Evolutionary conservation across 2,888 invertebrate species (phyloP).

Genomic region (Aspidiotus rigidus): DNA sequence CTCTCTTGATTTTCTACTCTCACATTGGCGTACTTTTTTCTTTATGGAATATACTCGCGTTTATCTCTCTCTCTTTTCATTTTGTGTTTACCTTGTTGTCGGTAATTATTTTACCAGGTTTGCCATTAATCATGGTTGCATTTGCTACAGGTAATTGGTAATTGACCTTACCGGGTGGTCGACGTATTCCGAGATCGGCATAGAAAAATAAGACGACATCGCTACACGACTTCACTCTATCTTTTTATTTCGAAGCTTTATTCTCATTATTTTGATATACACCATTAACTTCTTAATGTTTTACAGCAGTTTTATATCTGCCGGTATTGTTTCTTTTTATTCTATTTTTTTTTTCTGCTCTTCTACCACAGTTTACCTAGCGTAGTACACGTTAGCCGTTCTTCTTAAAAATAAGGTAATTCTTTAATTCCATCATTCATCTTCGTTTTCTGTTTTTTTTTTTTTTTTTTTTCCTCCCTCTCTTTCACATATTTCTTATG

Average conservation of each 20-base stretch:
- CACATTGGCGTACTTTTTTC: neutral
- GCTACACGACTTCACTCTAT: conserved; percentile 29
- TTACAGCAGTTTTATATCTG: conserved; percentile 34
- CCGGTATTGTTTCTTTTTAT: conserved; percentile 32
- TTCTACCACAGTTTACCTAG: neutral
- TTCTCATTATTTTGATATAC: conserved; percentile 34
- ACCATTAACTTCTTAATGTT: conserved; percentile 34
- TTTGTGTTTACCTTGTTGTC: conserved; percentile 32
- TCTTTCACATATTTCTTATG: neutral
- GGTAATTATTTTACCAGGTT: conserved; percentile 33
- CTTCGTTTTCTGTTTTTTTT: conserved; percentile 26
- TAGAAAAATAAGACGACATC: conserved; percentile 34
- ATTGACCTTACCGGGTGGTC: conserved; percentile 34
- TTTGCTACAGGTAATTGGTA: conserved; percentile 34
- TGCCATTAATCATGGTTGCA: conserved; percentile 31
- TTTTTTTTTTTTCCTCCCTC: neutral
- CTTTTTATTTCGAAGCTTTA: conserved; percentile 31
- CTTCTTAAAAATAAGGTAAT: conserved; percentile 28
- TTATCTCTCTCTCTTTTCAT: conserved; percentile 19
- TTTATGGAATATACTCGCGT: conserved; percentile 23
- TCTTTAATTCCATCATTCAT: conserved; percentile 34
- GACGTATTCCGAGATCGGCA: conserved; percentile 30
- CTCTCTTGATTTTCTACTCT: neutral
- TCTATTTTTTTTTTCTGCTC: conserved; percentile 4
- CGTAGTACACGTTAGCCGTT: neutral